Conservation (phyloP, 2,888 invertebrate species). For the Trachelus troglodyta region DNA sequence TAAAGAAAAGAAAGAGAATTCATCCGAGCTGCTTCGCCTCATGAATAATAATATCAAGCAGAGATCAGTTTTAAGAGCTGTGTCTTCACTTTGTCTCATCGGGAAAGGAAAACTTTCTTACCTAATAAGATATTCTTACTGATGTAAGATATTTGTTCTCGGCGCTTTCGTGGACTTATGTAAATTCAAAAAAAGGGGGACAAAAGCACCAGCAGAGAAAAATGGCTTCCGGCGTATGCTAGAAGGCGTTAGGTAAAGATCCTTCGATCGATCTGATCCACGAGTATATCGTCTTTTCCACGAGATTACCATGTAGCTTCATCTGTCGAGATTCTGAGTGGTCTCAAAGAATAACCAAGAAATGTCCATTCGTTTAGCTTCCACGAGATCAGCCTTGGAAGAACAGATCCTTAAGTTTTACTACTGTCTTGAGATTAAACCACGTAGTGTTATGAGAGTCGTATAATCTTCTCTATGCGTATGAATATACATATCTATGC, state of each 20-base stretch:
- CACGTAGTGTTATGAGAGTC: not conserved
- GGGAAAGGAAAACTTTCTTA: slow-evolving; percentile 43
- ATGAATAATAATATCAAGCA: slow-evolving; percentile 44
- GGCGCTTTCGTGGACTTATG: slow-evolving; percentile 25
- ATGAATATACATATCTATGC: not conserved
- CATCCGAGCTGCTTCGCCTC: slow-evolving; percentile 14
- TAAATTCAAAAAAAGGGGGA: not conserved
- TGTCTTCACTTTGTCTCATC: slow-evolving; percentile 22
- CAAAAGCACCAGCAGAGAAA: not conserved
- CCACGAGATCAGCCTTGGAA: not conserved
- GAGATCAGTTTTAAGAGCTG: slow-evolving; percentile 36
- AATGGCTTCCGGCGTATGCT: not conserved
- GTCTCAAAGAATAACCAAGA: not conserved
- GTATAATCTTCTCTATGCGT: not conserved
- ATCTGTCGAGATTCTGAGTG: not conserved
- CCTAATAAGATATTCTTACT: slow-evolving; percentile 39
- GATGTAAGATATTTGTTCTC: slow-evolving; percentile 35
- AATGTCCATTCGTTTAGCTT: not conserved
- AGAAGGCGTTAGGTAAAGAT: not conserved
- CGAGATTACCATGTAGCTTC: not conserved
- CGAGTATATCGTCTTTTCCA: not conserved
- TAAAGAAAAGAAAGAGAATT: slow-evolving; percentile 20
- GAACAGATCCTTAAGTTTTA: not conserved
- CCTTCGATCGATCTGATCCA: not conserved
- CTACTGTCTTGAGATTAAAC: not conserved